Base-by-base conservation (phyloP, 2,888 invertebrate species). In the Rhabditophanes sp. region DNA sequence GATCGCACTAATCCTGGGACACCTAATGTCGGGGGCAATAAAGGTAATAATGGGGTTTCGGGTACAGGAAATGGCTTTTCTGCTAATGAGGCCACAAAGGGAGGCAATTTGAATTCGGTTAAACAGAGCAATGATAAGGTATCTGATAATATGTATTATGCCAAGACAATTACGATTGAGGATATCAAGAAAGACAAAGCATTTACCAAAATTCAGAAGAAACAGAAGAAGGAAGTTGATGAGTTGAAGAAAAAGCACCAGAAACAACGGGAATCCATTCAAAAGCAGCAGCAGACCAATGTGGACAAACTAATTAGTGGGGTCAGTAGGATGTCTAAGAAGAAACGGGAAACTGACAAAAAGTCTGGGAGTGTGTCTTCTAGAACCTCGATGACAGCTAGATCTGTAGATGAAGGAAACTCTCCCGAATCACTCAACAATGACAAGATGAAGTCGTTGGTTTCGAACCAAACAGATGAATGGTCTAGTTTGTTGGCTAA, bases 151-250 rank as follows among this genome's bases (percentile, higher is more conserved):
- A n/a, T n/a, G n/a, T n/a, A n/a, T n/a, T n/a, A n/a, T n/a, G n/a
- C 87, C 66, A 87, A 87, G 53, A 79, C 83, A 0, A 81, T 90
- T 44, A 85, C 83, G 1, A 75, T 82, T 26, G 85, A 85, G 48
- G 76, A 78, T 2, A 72, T 90, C 29, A 76, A 61, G 17, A 53
- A 54, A 21, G 87, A 88, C 67, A 90, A 88, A 66, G 79, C 79
- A 16, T 90, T 82, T 69, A 74, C 79, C 53, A 96, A 96, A 71
- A 78, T 82, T 21, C 77, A 81, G 28, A 79, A 85, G 58, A 93
- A 90, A 66, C 88, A 93, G 64, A 81, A 83, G 67, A 96, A 96
- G 64, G 93, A 96, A 56, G 66, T 83, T 42, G 93, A 93, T 38
- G 74, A 81, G 4, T 71, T 90, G 69, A 46, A 79, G 65, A 90